These are phyloP conservation scores for Pocillopora meandrina DNA, from an alignment of 92 coral and sea anemone species.

Conservation along the genomic window DNA sequence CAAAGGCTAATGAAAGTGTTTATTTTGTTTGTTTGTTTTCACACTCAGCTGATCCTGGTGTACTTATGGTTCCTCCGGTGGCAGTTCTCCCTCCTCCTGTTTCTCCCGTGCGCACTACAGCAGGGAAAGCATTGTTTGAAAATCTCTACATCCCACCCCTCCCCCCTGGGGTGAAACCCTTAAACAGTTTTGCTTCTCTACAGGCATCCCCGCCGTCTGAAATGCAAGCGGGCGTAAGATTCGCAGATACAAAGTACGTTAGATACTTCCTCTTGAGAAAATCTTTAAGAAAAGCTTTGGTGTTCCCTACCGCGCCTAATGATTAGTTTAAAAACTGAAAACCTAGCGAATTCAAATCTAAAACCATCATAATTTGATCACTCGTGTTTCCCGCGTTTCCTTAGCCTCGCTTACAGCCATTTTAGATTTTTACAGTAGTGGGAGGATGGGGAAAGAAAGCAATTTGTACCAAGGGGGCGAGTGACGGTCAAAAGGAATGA, in stretches of 20 bases:
- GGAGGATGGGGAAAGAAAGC: too few species aligned
- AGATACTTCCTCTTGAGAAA: neutral
- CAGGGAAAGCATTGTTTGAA: slow-evolving; percentile 87
- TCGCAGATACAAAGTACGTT: slow-evolving; percentile 7
- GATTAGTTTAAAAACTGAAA: too few species aligned
- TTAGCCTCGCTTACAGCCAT: too few species aligned
- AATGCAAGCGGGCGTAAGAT: neutral
- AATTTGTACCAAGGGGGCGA: too few species aligned
- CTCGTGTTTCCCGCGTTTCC: too few species aligned
- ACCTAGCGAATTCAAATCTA: too few species aligned
- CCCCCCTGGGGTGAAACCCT: slow-evolving; percentile 75
- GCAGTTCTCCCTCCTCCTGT: slow-evolving; percentile 65
- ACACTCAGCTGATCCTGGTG: neutral
- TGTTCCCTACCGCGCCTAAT: too few species aligned
- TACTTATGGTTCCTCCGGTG: slow-evolving; percentile 19
- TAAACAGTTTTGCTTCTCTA: slow-evolving; percentile 53
- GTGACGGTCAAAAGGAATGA: too few species aligned
- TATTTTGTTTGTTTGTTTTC: neutral
- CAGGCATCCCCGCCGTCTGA: slow-evolving; percentile 16
- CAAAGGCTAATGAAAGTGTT: neutral
- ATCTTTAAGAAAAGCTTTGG: too few species aligned
- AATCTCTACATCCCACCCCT: slow-evolving; percentile 83
- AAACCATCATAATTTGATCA: too few species aligned
- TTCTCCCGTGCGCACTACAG: slow-evolving; percentile 71
- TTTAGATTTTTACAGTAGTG: too few species aligned